A percentile compares a stretch with the other conserved stretches of the same genome.
These are phyloP conservation scores for Emmelina monodactyla DNA, from an alignment of 2,888 invertebrate species.

Conservation along the genomic window DNA sequence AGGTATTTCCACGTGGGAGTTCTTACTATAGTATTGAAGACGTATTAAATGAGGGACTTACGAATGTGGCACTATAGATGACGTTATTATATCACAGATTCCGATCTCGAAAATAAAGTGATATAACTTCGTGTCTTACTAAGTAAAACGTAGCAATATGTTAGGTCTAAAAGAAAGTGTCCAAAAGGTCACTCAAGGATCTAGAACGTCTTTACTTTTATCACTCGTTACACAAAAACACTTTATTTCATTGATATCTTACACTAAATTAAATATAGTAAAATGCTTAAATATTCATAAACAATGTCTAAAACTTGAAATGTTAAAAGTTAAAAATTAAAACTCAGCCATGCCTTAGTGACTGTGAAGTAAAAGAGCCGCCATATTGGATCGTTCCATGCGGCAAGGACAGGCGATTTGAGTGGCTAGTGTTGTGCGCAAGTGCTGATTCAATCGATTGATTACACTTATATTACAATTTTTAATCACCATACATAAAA, in stretches of 20 bases:
- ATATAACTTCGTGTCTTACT: conserved; percentile 22
- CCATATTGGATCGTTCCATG: conserved; percentile 58
- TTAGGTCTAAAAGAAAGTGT: conserved; percentile 47
- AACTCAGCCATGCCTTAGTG: conserved; percentile 45
- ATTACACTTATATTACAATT: conserved; percentile 5
- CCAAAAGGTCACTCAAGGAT: conserved; percentile 62
- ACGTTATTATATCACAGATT: conserved; percentile 46
- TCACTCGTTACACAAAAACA: conserved; percentile 44
- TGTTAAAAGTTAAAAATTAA: conserved; percentile 36
- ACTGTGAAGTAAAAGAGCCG: conserved; percentile 50
- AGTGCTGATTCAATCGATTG: conserved; percentile 39
- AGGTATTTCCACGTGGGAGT: conserved; percentile 65
- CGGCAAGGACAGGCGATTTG: conserved; percentile 35
- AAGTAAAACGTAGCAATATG: conserved; percentile 44
- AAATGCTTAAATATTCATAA: conserved; percentile 30
- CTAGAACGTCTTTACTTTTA: conserved; percentile 42
- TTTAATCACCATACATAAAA: too few species aligned
- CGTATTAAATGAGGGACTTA: conserved; percentile 46
- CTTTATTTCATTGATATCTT: conserved; percentile 39
- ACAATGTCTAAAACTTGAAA: conserved; percentile 29
- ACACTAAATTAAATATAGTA: conserved; percentile 32
- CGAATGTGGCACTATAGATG: conserved; percentile 40
- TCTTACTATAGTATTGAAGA: conserved; percentile 25
- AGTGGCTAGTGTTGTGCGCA: conserved; percentile 52
- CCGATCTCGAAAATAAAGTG: conserved; percentile 25